Conservation (phyloP, 2,113 vertebrate species). For the Hassar affinis region DNA sequence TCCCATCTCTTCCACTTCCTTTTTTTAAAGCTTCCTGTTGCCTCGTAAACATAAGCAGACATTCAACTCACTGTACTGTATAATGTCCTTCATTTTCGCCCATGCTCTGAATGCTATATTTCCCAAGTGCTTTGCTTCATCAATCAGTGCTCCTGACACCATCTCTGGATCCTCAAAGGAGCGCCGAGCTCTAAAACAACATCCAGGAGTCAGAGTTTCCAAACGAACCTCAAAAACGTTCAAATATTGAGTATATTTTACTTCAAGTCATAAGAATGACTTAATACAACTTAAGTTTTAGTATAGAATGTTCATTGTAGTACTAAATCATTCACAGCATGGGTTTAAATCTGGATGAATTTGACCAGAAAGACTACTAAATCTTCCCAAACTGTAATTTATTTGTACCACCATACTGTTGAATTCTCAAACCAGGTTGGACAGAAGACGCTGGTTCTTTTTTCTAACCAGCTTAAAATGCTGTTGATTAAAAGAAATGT, state of each 20-base stretch:
- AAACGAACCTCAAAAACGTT: not conserved
- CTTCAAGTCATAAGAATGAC: not conserved
- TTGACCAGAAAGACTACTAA: not conserved
- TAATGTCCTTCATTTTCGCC: conserved; percentile 37
- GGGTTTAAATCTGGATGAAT: not conserved
- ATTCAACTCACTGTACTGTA: conserved; percentile 32
- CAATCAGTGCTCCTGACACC: conserved; percentile 25
- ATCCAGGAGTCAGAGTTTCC: not conserved
- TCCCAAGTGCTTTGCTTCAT: conserved; percentile 33
- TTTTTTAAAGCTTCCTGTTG: not conserved
- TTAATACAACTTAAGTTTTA: no score
- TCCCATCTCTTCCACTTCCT: not conserved
- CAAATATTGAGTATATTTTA: not conserved
- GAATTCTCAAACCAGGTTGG: no score
- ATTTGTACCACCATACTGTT: no score
- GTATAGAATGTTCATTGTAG: no score
- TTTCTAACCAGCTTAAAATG: no score
- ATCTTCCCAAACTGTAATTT: no score
- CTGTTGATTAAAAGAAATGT: no score
- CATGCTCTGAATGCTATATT: conserved; percentile 38
- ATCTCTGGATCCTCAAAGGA: not conserved
- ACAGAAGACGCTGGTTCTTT: no score
- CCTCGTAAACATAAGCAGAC: not conserved
- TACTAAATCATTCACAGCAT: not conserved
- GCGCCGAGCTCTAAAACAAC: conserved; percentile 31